Evolutionary conservation across 2,888 invertebrate species (phyloP), one percentile per base, ranked within the genome.

Genomic region (Cephus pulcher): DNA sequence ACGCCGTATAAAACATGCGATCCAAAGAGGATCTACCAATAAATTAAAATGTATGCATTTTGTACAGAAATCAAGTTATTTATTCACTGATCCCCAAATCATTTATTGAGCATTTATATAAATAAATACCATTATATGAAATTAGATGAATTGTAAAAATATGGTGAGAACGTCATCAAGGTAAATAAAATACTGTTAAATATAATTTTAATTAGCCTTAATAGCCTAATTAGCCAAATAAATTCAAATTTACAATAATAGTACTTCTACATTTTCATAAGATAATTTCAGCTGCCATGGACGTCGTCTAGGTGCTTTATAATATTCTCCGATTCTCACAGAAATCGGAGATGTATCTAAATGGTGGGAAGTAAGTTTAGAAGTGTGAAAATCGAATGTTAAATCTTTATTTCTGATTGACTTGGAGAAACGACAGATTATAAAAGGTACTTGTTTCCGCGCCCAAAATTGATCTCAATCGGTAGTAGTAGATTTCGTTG

Each of bases 241-340:
- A 56, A 56, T 56, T 23, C 23, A 23, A 56, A 56, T 56, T 92
- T 92, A 95, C 95, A 96, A 92, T 75, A 96, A 95, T 79, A 94
- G 95, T 32, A 95, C 94, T 92, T 96, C 95, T 79, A 96, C 93
- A 88, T 94, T 95, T 92, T 96, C 96, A 90, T 95, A 96, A 76
- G 96, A 96, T 91, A 96, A 93, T 32, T 95, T 95, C 34, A 96
- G 96, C 79, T 96, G 93, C 96, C 96, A 96, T 32, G 96, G 96
- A 90, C 96, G 96, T 79, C 95, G 95, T 82, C 94, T 94, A 0
- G 96, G 95, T 1, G 96, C 95, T 92, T 96, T 85, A 90, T 95
- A 96, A 86, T 95, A 95, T 86, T 95, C 94, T 40, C 95, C 95
- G 34, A 95, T 93, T 86, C 95, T 93, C 4, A 94, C 92, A 3